Conservation (phyloP, 1,140 invertebrate species). For the Formica selysi region DNA sequence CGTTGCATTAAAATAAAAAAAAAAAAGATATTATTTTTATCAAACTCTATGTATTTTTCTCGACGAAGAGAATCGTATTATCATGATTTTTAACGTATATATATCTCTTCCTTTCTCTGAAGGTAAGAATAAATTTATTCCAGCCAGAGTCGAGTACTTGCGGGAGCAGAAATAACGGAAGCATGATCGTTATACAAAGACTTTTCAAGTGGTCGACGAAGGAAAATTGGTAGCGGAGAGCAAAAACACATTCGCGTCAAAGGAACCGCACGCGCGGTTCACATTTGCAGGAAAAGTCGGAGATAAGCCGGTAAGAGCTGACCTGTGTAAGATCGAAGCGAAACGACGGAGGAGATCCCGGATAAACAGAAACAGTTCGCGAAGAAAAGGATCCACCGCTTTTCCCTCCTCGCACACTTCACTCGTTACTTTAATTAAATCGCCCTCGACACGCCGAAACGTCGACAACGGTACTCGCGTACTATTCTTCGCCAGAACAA, state of each 20-base stretch:
- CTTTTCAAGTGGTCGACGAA: slow-evolving; percentile 19
- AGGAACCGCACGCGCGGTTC: background rate
- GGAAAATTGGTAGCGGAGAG: slow-evolving; percentile 33
- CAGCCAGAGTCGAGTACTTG: background rate
- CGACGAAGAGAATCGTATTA: background rate
- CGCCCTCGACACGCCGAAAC: slow-evolving; percentile 17
- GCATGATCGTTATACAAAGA: slow-evolving; percentile 12
- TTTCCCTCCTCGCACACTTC: background rate
- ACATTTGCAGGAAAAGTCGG: background rate
- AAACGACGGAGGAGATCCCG: slow-evolving; percentile 8
- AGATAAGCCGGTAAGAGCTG: slow-evolving; percentile 3
- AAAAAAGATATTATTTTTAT: background rate
- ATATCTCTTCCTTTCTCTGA: background rate
- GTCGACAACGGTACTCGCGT: background rate
- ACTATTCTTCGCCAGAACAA: slow-evolving; percentile 3
- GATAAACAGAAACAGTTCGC: slow-evolving; percentile 40
- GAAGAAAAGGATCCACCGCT: background rate
- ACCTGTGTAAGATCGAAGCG: slow-evolving; percentile 33
- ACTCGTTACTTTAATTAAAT: slow-evolving; percentile 56
- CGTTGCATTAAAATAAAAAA: background rate
- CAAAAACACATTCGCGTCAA: slow-evolving; percentile 50
- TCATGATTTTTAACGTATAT: background rate
- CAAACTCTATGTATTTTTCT: background rate
- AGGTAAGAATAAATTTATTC: slow-evolving; percentile 38
- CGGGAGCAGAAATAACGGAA: slow-evolving; percentile 24